These are phyloP conservation scores for Oxyruncus cristatus DNA, from an alignment of 2,113 vertebrate genomes.

Conservation along the genomic window DNA sequence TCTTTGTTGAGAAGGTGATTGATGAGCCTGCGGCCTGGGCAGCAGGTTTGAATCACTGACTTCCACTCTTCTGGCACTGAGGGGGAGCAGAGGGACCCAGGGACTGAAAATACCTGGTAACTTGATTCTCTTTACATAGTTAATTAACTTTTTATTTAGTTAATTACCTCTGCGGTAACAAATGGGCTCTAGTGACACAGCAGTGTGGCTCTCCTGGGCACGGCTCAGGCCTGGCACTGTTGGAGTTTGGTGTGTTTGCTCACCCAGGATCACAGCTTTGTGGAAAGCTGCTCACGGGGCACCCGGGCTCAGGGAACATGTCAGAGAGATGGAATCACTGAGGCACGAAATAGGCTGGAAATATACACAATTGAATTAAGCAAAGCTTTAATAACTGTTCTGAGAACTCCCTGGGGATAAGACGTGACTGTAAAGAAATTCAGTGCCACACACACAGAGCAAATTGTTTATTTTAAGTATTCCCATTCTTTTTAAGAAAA, in stretches of 20 bases:
- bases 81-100: neutral
- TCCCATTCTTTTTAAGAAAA: neutral
- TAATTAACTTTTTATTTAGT: neutral
- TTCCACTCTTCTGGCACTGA: neutral
- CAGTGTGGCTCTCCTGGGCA: neutral
- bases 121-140: neutral
- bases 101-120: neutral
- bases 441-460: neutral
- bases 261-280: neutral
- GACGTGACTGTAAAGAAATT: neutral
- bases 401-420: neutral
- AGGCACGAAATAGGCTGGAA: neutral
- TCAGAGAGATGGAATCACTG: neutral
- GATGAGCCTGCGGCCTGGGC: neutral
- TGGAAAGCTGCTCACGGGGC: neutral
- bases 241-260: neutral
- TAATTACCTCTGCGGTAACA: neutral
- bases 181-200: neutral
- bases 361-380: neutral
- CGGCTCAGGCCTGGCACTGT: neutral
- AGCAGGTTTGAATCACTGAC: neutral
- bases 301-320: rapidly evolving
- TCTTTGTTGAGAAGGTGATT: neutral
- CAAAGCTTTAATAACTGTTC: neutral
- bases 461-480: neutral